A percentile compares a stretch with the other conserved stretches of the same genome.
Evolutionary conservation across 1,140 invertebrate species (phyloP).

Genomic region (Brachystomella parvula): DNA sequence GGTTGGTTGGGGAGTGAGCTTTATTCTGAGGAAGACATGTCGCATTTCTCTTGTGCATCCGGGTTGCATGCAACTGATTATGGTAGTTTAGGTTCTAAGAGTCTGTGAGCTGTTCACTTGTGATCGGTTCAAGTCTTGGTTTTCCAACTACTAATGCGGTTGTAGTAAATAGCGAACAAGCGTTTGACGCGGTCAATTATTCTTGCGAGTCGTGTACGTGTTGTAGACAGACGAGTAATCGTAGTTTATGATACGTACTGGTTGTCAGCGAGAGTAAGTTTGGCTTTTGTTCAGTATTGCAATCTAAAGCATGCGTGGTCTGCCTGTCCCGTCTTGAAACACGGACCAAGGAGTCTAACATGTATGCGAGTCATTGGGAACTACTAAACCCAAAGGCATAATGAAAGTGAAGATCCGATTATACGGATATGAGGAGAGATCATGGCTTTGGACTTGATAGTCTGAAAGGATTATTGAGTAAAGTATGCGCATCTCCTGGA

Average conservation of each 20-base stretch:
- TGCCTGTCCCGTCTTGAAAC: slow-evolving; percentile 83
- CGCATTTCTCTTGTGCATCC: too few species aligned
- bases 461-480: too few species aligned
- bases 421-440: slow-evolving; percentile 47
- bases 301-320: slow-evolving; percentile 44
- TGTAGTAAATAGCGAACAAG: slow-evolving; percentile 13
- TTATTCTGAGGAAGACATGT: too few species aligned
- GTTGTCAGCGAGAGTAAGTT: background rate
- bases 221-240: slow-evolving; percentile 17
- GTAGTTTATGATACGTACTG: slow-evolving; percentile 16
- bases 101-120: slow-evolving; percentile 31
- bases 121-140: slow-evolving; percentile 6
- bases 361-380: slow-evolving; percentile 67
- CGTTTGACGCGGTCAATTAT: slow-evolving; percentile 16
- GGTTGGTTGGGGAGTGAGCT: too few species aligned
- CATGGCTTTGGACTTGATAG: too few species aligned
- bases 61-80: too few species aligned
- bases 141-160: slow-evolving; percentile 23
- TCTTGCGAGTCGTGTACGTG: slow-evolving; percentile 16
- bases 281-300: slow-evolving; percentile 22
- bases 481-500: too few species aligned
- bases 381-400: slow-evolving; percentile 55
- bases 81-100: too few species aligned
- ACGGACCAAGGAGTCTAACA: slow-evolving; percentile 86
- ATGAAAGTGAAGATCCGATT: slow-evolving; percentile 52